Base-by-base conservation (phyloP, 2,888 invertebrate species). In the Iselma pallidipennis region DNA sequence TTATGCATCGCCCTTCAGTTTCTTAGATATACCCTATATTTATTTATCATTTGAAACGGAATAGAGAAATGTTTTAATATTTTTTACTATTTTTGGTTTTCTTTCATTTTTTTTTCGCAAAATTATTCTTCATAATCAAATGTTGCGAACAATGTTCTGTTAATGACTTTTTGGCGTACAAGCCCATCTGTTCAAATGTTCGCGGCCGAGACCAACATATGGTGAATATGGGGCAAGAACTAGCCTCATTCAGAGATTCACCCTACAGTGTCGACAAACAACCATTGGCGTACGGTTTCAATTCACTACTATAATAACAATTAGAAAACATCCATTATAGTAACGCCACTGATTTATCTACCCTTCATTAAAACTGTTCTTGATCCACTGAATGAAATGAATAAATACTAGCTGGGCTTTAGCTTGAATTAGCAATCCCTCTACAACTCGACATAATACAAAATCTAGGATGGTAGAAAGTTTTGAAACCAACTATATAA, bases 121-220 rank as follows among this genome's bases (percentile, higher is more conserved):
- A 37, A 16, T 37, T 16, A 7, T 26, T 1, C 0, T 3, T 29
- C 12, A 16, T 37, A 37, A 37, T 37, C 37, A 37, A 37, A 37
- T 37, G 37, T 75, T 73, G 72, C 69, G 74, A 71, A 80, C 80
- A 81, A 81, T 81, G 77, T 79, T 45, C 75, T 74, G 73, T 78
- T 82, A 82, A 82, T 82, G 82, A 82, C 82, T 82, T 82, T 81
- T 81, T 78, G 80, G 79, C 80, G 80, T 80, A 78, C 71, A 76
- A 70, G 76, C 77, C 81, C 82, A 82, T 82, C 82, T 82, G 82
- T 81, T 81, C 81, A 75, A 76, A 79, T 80, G 79, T 79, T 78
- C 77, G 79, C 79, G 79, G 79, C 79, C 78, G 67, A 72, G 74
- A 74, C 74, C 77, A 81, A 81, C 81, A 82, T 82, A 82, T 82